Evolutionary conservation across 2,797 vertebrate species (phyloP).

Genomic region (Prunella strophiata): DNA sequence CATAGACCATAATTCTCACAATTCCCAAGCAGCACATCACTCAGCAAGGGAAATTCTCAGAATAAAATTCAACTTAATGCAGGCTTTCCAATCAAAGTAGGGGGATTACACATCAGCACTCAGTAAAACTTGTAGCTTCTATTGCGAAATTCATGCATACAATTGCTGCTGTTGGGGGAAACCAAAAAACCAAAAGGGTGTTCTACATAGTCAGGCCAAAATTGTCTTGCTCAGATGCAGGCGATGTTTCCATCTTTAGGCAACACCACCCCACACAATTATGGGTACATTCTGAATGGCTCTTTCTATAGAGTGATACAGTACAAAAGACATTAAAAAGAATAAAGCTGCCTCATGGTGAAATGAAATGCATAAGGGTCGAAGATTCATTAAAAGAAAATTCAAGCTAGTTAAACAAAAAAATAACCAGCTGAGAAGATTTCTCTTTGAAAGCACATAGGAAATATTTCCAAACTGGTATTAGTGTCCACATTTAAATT

Average conservation of each 20-base stretch:
- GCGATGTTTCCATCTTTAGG: not conserved
- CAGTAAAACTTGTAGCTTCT: not conserved
- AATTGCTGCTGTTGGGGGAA: not conserved
- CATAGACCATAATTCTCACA: not conserved
- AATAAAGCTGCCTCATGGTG: not conserved
- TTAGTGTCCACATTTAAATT: not conserved
- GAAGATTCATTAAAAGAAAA: not conserved
- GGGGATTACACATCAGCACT: not conserved
- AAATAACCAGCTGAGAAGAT: not conserved
- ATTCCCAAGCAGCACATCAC: not conserved
- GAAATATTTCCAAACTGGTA: not conserved
- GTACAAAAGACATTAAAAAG: not conserved
- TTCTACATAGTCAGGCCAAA: not conserved
- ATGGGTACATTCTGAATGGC: not conserved
- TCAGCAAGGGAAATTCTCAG: not conserved
- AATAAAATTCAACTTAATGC: not conserved
- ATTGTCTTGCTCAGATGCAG: not conserved
- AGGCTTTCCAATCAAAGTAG: not conserved
- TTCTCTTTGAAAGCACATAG: not conserved
- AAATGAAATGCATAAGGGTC: not conserved
- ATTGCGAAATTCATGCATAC: not conserved
- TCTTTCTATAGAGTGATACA: not conserved
- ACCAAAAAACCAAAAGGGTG: accelerated
- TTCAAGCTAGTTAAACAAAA: not conserved
- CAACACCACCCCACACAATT: not conserved